Evolutionary conservation across 2,888 invertebrate species (phyloP).

Genomic region (Tachina grossa): DNA sequence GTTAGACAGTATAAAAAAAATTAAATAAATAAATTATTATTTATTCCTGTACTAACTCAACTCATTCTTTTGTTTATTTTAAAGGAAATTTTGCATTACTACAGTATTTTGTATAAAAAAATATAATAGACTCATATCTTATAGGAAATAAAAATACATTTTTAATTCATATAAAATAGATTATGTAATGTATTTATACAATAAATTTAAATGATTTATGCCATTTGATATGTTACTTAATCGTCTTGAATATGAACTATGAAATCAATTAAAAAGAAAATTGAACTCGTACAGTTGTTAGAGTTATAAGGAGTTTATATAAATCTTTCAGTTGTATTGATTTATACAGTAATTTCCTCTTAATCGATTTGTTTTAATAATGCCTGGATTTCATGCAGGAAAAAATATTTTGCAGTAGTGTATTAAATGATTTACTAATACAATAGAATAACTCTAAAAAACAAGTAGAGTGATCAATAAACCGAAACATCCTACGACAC

Average conservation of each 20-base stretch:
- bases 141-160: slow-evolving; percentile 30
- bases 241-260: background rate
- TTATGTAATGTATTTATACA: slow-evolving; percentile 13
- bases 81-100: slow-evolving; percentile 18
- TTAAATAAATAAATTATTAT: slow-evolving; percentile 44
- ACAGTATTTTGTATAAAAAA: slow-evolving; percentile 21
- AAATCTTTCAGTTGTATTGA: background rate
- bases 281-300: background rate
- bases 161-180: slow-evolving; percentile 29
- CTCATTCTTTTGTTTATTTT: slow-evolving; percentile 7
- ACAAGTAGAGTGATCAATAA: too few relatives aligned
- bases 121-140: slow-evolving; percentile 9
- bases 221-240: slow-evolving; percentile 1
- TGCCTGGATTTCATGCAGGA: too few relatives aligned
- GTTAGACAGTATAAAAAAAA: slow-evolving; percentile 28
- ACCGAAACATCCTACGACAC: too few relatives aligned
- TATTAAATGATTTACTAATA: too few relatives aligned
- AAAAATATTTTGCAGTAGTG: too few relatives aligned
- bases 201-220: slow-evolving; percentile 49
- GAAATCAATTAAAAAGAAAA: background rate
- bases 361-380: too few relatives aligned
- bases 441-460: too few relatives aligned
- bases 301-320: background rate
- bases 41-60: slow-evolving; percentile 7
- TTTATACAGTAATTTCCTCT: too few relatives aligned